Evolutionary conservation across 2,888 invertebrate genomes (phyloP).

Genomic region (Hypselothyrea guttata): DNA sequence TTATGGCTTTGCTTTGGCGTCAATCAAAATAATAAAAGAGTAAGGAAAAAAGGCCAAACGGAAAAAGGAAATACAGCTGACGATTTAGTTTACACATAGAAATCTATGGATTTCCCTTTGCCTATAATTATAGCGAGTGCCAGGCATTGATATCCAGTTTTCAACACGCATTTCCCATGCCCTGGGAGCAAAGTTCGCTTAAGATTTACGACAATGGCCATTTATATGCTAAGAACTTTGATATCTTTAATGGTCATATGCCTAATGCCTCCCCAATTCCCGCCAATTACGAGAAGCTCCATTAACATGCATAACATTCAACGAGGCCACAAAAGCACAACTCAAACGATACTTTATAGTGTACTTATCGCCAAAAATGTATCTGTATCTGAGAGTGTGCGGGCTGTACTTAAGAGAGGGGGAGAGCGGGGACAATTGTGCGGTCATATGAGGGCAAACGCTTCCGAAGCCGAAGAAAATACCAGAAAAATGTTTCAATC

Average conservation of each 20-base stretch:
- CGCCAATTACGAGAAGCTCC: conserved; percentile 51
- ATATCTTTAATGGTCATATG: conserved; percentile 40
- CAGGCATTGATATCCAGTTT: conserved; percentile 27
- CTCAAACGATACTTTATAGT: conserved; percentile 65
- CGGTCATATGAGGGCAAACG: no score
- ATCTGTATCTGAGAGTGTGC: conserved; percentile 34
- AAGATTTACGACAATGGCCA: conserved; percentile 56
- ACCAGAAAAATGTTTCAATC: conserved; percentile 60
- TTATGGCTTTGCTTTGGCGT: conserved; percentile 54
- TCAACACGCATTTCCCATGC: conserved; percentile 51
- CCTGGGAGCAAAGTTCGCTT: conserved; percentile 15
- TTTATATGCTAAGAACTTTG: conserved; percentile 51
- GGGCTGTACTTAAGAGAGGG: conserved; percentile 16
- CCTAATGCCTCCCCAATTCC: conserved; percentile 46
- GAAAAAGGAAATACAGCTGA: conserved; percentile 40
- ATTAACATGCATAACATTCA: conserved; percentile 52
- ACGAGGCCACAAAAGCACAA: conserved; percentile 65
- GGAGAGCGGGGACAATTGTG: not conserved
- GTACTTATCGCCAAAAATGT: conserved; percentile 55
- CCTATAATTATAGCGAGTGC: no score
- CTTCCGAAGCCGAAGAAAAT: no score
- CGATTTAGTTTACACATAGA: conserved; percentile 24
- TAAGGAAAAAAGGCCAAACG: conserved; percentile 15
- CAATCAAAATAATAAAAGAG: no score
- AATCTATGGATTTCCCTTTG: conserved; percentile 19